Evolutionary conservation across 2,888 invertebrate species (phyloP).

Genomic region (Halocaridina rubra): DNA sequence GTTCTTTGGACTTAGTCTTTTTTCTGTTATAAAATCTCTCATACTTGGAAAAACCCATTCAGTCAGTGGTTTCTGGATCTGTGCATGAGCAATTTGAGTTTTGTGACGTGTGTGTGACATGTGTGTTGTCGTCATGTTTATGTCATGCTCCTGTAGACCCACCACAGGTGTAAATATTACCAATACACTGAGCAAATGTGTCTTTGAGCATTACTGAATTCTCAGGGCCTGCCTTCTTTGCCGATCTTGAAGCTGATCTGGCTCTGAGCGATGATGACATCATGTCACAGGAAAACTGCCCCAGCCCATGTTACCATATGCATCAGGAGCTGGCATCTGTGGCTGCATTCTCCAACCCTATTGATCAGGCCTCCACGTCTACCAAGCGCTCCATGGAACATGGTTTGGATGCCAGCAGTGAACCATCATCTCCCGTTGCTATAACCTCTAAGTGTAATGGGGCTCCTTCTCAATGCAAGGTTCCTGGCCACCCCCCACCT

Average conservation of each 20-base stretch:
- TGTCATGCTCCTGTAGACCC: background rate
- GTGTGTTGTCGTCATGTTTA: background rate
- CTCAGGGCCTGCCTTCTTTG: too few species aligned
- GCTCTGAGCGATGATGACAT: background rate
- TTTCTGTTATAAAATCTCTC: too few species aligned
- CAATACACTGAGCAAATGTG: too few species aligned
- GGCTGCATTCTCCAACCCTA: background rate
- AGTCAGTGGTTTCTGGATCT: background rate
- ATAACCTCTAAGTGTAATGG: background rate
- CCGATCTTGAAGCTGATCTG: background rate
- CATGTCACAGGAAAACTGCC: background rate
- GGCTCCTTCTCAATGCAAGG: background rate
- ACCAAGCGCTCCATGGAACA: background rate
- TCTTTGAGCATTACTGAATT: too few species aligned
- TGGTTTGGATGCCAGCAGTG: background rate
- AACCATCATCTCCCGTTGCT: too few species aligned
- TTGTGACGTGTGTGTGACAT: background rate
- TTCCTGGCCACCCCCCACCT: background rate
- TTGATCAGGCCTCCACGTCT: background rate
- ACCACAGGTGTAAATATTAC: background rate
- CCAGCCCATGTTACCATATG: background rate
- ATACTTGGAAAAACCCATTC: background rate
- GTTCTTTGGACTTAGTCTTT: background rate
- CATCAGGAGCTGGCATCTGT: background rate
- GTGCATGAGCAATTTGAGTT: background rate